Conservation (phyloP, 2,888 invertebrate genomes). For the Antheraea assamensis region DNA sequence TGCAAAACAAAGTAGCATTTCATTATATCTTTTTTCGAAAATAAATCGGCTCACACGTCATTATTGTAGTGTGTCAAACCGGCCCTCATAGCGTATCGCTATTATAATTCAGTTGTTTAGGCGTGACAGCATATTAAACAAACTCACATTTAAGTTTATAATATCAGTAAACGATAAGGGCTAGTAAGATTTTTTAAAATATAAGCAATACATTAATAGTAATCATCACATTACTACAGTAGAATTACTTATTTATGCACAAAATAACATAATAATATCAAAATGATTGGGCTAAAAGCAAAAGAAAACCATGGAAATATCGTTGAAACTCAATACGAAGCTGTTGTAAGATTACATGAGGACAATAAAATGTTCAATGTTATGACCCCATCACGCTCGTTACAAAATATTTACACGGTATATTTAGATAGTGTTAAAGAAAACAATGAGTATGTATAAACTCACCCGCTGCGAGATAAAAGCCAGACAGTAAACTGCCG, state of each 20-base stretch:
- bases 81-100: too few relatives aligned
- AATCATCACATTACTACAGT: background rate
- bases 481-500: conserved; percentile 96
- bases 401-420: background rate
- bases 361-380: background rate
- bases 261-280: too few relatives aligned
- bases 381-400: background rate
- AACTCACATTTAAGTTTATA: too few relatives aligned
- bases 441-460: conserved; percentile 24
- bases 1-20: too few relatives aligned
- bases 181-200: background rate
- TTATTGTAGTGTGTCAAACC: too few relatives aligned
- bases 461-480: conserved; percentile 96
- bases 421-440: background rate
- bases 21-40: too few relatives aligned
- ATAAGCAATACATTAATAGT: background rate
- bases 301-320: background rate
- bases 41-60: too few relatives aligned
- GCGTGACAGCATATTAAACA: too few relatives aligned
- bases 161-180: too few relatives aligned
- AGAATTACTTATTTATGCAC: background rate
- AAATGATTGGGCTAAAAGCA: background rate
- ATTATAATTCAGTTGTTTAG: too few relatives aligned
- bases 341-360: background rate
- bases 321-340: background rate